Evolutionary conservation across 2,113 vertebrate species (phyloP).

Genomic region (Paedocypris sp.): DNA sequence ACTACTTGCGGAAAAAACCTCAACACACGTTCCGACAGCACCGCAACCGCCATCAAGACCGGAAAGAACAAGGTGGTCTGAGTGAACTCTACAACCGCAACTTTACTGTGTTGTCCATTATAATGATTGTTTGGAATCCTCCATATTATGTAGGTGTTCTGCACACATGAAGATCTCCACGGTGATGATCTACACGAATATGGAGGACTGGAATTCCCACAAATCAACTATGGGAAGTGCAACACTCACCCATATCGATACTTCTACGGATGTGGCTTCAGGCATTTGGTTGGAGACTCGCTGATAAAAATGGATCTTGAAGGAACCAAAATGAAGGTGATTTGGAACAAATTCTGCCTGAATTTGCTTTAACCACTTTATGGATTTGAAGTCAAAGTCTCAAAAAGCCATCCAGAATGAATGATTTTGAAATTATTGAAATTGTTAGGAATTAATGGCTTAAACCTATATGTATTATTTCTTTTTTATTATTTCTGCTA

Average conservation of each 20-base stretch:
- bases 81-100: not conserved
- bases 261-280: conserved; percentile 80
- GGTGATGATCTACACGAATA: conserved; percentile 60
- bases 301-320: conserved; percentile 75
- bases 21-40: conserved; percentile 48
- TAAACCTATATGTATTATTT: not conserved
- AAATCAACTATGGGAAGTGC: conserved; percentile 72
- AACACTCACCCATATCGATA: conserved; percentile 68
- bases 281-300: conserved; percentile 72
- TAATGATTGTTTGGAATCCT: not conserved
- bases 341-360: no score
- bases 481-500: not conserved
- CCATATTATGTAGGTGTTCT: conserved; percentile 63
- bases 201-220: conserved; percentile 79
- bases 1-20: conserved; percentile 57
- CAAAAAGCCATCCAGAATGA: no score
- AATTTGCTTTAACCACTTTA: no score
- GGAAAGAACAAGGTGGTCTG: conserved; percentile 62
- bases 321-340: conserved; percentile 69
- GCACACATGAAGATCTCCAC: conserved; percentile 70
- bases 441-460: not conserved
- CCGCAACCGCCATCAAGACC: conserved; percentile 62
- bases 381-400: no score
- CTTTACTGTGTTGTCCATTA: not conserved
- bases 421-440: no score